Evolutionary conservation across 2,113 vertebrate genomes (phyloP).

Genomic region (Rhinogobius similis): DNA sequence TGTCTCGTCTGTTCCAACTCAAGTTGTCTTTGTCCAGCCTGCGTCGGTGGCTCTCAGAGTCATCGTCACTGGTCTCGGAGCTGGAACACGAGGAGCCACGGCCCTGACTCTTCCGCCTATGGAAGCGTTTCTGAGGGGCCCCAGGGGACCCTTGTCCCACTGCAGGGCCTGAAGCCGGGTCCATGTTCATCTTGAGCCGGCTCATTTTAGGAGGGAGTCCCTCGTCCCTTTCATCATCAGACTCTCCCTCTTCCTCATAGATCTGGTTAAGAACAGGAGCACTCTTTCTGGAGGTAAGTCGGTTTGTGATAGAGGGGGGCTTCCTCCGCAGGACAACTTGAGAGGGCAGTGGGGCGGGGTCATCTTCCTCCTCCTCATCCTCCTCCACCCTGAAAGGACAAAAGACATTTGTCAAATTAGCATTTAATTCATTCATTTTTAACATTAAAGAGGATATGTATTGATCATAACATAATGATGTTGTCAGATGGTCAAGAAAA

Average conservation of each 20-base stretch:
- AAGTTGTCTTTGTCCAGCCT: slow-evolving; percentile 93
- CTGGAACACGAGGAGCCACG: slow-evolving; percentile 95
- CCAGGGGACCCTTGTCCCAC: slow-evolving; percentile 77
- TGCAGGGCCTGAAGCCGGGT: slow-evolving; percentile 17
- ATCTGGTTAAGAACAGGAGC: slow-evolving; percentile 97
- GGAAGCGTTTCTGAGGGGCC: slow-evolving; percentile 89
- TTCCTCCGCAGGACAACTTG: slow-evolving; percentile 93
- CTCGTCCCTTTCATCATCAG: slow-evolving; percentile 93
- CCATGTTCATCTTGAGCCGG: slow-evolving; percentile 93
- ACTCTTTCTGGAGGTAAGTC: slow-evolving; percentile 92
- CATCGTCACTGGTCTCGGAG: slow-evolving; percentile 95
- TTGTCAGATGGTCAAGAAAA: background rate
- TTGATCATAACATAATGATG: background rate
- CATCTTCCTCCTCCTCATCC: slow-evolving; percentile 96
- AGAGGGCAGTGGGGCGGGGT: slow-evolving; percentile 81
- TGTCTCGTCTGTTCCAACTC: slow-evolving; percentile 90
- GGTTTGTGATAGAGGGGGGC: slow-evolving; percentile 91
- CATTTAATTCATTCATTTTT: background rate
- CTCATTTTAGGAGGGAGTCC: slow-evolving; percentile 94
- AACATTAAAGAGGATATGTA: background rate
- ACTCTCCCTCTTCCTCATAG: slow-evolving; percentile 96
- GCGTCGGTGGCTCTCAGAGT: slow-evolving; percentile 89
- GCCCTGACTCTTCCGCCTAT: slow-evolving; percentile 92
- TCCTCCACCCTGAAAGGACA: slow-evolving; percentile 83
- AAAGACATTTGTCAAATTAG: background rate